Conservation (phyloP, 2,113 vertebrate species). For the Nansenia antarctica region DNA sequence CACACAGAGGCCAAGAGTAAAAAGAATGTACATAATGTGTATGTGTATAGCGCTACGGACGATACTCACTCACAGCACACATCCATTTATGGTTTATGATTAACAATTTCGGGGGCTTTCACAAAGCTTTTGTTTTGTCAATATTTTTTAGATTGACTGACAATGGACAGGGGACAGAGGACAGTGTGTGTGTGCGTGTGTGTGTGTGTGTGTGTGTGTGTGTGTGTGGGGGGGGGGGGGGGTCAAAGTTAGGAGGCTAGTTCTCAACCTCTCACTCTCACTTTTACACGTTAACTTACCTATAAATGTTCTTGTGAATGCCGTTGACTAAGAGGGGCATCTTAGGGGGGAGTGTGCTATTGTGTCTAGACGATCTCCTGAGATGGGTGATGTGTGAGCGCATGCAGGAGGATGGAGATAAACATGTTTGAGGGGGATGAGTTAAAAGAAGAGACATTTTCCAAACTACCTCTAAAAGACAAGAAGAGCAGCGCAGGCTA, state of each 20-base stretch:
- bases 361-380: slow-evolving; percentile 81
- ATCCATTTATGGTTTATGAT: too few relatives aligned
- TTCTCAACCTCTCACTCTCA: not conserved
- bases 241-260: not conserved
- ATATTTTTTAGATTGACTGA: too few relatives aligned
- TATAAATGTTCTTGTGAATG: slow-evolving; percentile 78
- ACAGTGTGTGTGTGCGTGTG: too few relatives aligned
- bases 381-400: slow-evolving; percentile 52
- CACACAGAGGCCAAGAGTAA: slow-evolving; percentile 18
- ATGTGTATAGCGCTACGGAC: not conserved
- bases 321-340: slow-evolving; percentile 86
- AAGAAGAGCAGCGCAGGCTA: not conserved
- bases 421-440: slow-evolving; percentile 24
- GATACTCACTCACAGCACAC: too few relatives aligned
- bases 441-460: slow-evolving; percentile 7
- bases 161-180: too few relatives aligned
- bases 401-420: slow-evolving; percentile 55
- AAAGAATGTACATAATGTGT: not conserved
- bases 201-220: too few relatives aligned
- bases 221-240: not conserved
- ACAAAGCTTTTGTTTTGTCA: too few relatives aligned
- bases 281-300: slow-evolving; percentile 71
- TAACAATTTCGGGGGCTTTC: too few relatives aligned
- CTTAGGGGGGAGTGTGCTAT: slow-evolving; percentile 84
- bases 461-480: not conserved